phyloP scores from a whole-genome alignment of 2,888 invertebrate species.

The Dryomyza anilis region DNA sequence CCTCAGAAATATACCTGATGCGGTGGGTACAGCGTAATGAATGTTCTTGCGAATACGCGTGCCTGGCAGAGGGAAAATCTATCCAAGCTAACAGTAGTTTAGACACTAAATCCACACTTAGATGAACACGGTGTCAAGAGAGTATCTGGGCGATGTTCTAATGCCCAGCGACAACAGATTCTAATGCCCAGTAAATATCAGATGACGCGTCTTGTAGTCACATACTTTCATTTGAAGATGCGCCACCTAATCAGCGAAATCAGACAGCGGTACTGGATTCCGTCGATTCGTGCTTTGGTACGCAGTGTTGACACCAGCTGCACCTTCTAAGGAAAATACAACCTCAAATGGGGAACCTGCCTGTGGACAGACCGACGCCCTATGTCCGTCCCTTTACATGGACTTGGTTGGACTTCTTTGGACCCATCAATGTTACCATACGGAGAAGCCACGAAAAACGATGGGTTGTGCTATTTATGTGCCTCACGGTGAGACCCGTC shows the following conservation, averaged over 20 bases:
- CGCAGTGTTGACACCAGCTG: too few relatives aligned
- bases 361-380: constrained; percentile 21
- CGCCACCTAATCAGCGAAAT: background rate
- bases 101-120: background rate
- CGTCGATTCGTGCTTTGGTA: too few relatives aligned
- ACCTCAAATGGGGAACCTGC: constrained; percentile 34
- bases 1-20: background rate
- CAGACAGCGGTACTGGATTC: background rate
- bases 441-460: constrained; percentile 26
- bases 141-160: background rate
- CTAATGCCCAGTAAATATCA: background rate
- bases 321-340: too few relatives aligned
- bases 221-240: background rate
- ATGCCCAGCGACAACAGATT: background rate
- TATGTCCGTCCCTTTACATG: constrained; percentile 21
- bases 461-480: constrained; percentile 36
- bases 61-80: background rate
- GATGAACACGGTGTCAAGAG: background rate
- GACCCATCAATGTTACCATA: constrained; percentile 23
- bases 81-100: background rate
- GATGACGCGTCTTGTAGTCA: background rate
- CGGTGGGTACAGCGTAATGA: background rate
- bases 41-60: background rate
- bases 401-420: constrained; percentile 27
- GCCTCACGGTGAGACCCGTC: constrained; percentile 30